Base-by-base conservation (phyloP, 2,113 vertebrate genomes). In the Sphaerodactylus townsendi region DNA sequence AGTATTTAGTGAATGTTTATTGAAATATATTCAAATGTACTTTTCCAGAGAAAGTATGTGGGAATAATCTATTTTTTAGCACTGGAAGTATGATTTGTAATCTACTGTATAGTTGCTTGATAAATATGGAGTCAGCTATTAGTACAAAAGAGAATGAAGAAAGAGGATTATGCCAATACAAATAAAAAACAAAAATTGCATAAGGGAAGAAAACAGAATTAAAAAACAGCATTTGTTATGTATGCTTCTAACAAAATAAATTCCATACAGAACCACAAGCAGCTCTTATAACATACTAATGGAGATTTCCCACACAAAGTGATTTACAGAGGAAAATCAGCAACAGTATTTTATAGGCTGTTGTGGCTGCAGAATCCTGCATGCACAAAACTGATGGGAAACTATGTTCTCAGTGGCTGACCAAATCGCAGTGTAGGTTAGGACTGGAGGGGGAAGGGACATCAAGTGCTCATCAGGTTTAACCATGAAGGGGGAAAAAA, bases 371-470 rank as follows among this genome's bases (percentile, higher is more conserved):
- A 84, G 87, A 85, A 95, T 96, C 97, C 97, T 98, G 97, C 97
- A 96, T 97, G 98, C 98, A 98, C 98, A 98, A 98, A 98, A 98
- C 98, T 98, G 98, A 98, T 97, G 97, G 98, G 98, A 98, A 98
- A 98, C 97, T 93, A 59, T 59, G 97, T 88, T 97, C 97, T 96
- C 94, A 59, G 94, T 96, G 97, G 97, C 97, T 97, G 97, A 96
- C 94, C 97, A 97, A 95, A 98, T 97, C 97, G 66, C 97, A 96
- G 97, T 91, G 95, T 90, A 96, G 96, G 96, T 95, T 88, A 96
- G 95, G 93, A 96, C 96, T 95, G 95, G 96, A 97, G 97, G 90
- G 96, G 95, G 94, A 92, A 95, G 93, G 93, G 93, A 89, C 92
- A 87, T 89, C 89, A 85, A 94, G 93, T n/a, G 93, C 95, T 97